Evolutionary conservation across 1,140 invertebrate species (phyloP).

Genomic region (Portunus trituberculatus): DNA sequence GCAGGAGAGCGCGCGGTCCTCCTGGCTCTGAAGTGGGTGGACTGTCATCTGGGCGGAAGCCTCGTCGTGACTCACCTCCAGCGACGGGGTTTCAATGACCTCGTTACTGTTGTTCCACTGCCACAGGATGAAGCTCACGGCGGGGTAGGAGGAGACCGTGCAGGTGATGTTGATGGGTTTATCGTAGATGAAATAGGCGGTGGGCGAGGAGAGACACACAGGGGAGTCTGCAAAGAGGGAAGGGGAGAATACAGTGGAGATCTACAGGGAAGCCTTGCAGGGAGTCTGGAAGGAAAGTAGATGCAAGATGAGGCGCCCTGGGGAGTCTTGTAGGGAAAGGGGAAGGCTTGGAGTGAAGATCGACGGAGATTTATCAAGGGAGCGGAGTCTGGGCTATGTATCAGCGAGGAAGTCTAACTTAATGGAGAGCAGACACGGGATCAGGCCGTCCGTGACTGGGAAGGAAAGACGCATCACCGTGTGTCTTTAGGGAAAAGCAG

Average conservation of each 20-base stretch:
- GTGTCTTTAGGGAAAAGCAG: too few species aligned
- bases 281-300: not conserved
- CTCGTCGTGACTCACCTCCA: not conserved
- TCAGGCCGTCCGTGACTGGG: too few species aligned
- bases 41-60: slow-evolving; percentile 54
- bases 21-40: slow-evolving; percentile 18
- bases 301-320: not conserved
- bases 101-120: slow-evolving; percentile 71
- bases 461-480: too few species aligned
- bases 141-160: slow-evolving; percentile 67
- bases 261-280: not conserved
- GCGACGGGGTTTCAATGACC: slow-evolving; percentile 35
- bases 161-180: slow-evolving; percentile 72
- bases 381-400: too few species aligned
- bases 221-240: slow-evolving; percentile 37
- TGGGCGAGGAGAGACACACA: slow-evolving; percentile 54
- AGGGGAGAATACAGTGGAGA: not conserved
- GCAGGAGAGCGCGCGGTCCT: slow-evolving; percentile 63
- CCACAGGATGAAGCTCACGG: slow-evolving; percentile 64
- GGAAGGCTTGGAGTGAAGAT: not conserved
- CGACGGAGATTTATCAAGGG: not conserved
- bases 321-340: not conserved
- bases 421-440: too few species aligned
- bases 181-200: slow-evolving; percentile 73
- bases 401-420: too few species aligned